phyloP scores from a whole-genome alignment of 2,113 vertebrate species.

The Malurus melanocephalus region DNA sequence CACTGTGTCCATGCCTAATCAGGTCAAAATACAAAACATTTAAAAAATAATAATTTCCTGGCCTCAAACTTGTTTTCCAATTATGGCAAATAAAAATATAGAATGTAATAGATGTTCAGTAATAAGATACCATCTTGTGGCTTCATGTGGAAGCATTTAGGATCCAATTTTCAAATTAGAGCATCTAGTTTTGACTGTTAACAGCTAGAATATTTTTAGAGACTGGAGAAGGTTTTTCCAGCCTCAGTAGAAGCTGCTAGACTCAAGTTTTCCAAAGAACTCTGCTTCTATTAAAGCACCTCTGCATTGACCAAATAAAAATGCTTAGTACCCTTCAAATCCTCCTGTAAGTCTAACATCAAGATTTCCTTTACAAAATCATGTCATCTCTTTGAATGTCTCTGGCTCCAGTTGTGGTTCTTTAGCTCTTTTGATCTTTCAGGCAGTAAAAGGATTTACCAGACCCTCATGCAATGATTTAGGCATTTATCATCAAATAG shows the following conservation, averaged over 20 bases:
- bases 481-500: neutral
- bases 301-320: neutral
- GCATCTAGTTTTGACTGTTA: neutral
- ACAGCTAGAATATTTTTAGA: neutral
- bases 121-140: neutral
- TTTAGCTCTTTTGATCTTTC: conserved; percentile 22
- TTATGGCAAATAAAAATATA: neutral
- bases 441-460: conserved; percentile 4
- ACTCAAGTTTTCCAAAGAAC: neutral
- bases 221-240: neutral
- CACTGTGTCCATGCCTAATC: neutral
- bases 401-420: neutral
- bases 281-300: neutral
- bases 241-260: neutral
- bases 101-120: neutral
- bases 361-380: conserved; percentile 1
- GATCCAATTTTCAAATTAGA: conserved; percentile 35
- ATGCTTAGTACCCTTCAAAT: neutral
- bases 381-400: neutral
- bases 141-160: neutral
- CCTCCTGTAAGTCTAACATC: neutral
- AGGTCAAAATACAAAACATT: neutral
- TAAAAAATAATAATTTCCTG: neutral
- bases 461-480: neutral
- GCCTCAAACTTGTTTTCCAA: neutral